These are phyloP conservation scores for Scomberomorus guttatus DNA, from an alignment of 2,797 vertebrate genomes.

Conservation along the genomic window DNA sequence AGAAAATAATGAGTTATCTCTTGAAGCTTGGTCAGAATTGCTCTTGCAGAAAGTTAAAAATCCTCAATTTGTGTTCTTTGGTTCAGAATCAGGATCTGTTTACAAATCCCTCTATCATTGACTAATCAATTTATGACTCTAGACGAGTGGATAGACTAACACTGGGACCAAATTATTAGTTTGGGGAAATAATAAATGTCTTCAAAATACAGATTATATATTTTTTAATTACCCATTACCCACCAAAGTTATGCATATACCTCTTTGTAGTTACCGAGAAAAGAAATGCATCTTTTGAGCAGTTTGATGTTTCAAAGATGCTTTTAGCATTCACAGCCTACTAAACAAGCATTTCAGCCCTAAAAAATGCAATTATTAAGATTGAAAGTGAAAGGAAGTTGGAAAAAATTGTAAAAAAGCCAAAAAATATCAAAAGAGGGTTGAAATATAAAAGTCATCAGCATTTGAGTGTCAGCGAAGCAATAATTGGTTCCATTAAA, in stretches of 20 bases:
- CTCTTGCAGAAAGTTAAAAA: neutral
- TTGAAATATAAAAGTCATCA: conserved; percentile 49
- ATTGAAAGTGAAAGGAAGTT: neutral
- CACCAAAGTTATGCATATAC: neutral
- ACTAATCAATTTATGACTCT: conserved; percentile 3
- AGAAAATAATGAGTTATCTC: conserved; percentile 19
- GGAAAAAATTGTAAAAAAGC: conserved; percentile 3
- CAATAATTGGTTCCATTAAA: conserved; percentile 14
- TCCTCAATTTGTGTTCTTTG: conserved; percentile 55
- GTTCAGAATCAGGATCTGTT: conserved; percentile 35
- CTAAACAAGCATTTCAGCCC: conserved; percentile 1
- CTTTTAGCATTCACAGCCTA: conserved; percentile 2
- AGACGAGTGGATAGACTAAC: neutral
- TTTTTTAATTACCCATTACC: neutral
- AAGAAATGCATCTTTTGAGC: neutral
- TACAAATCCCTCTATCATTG: conserved; percentile 27
- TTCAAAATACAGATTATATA: conserved; percentile 1
- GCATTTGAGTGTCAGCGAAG: conserved; percentile 42
- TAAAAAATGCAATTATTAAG: neutral
- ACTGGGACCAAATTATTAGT: conserved; percentile 9
- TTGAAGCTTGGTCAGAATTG: conserved; percentile 14
- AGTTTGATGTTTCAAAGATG: conserved; percentile 1
- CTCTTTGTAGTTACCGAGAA: neutral
- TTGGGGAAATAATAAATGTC: conserved; percentile 14
- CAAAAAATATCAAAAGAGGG: conserved; percentile 29